Evolutionary conservation across 2,113 vertebrate species (phyloP).

Genomic region (Grus americana): DNA sequence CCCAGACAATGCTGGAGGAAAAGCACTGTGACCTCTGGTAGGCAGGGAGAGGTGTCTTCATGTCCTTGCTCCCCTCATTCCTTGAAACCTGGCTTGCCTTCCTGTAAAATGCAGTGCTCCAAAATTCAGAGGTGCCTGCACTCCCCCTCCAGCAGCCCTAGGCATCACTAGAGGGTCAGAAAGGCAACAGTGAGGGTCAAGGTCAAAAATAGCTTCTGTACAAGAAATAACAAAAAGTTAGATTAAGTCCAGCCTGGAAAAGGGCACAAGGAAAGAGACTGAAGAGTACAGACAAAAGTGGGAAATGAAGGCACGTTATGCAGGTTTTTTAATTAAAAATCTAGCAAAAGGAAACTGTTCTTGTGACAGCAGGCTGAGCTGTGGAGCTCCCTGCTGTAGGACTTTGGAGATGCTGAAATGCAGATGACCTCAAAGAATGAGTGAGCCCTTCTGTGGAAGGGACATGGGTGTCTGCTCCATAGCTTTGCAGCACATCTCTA

Average conservation of each 20-base stretch:
- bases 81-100: neutral
- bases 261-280: neutral
- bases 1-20: neutral
- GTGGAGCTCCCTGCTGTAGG: neutral
- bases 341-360: neutral
- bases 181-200: neutral
- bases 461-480: no score
- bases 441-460: neutral
- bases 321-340: neutral
- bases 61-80: neutral
- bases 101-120: neutral
- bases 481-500: neutral
- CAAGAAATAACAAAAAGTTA: neutral
- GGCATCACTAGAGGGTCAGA: neutral
- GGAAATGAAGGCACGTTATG: accelerated
- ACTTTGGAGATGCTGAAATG: neutral
- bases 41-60: neutral
- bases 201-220: neutral
- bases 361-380: neutral
- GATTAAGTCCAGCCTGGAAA: neutral
- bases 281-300: neutral
- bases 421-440: neutral
- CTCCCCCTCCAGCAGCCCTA: neutral
- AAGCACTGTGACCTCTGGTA: neutral
- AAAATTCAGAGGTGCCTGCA: neutral